Evolutionary conservation across 2,797 vertebrate species (phyloP).

Genomic region (Hylomyscus alleni): DNA sequence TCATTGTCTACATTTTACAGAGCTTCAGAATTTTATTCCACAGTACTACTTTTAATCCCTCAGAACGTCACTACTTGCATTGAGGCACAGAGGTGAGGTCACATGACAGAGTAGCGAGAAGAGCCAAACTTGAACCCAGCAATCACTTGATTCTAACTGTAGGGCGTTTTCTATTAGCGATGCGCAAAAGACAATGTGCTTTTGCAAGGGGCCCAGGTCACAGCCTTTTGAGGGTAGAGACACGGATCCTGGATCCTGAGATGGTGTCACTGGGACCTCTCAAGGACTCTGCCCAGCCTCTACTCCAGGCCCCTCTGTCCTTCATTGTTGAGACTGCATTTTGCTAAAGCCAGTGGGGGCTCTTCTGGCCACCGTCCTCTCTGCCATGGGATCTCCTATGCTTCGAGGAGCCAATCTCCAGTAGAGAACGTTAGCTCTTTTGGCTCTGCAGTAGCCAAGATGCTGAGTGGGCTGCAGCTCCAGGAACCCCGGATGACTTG

Average conservation of each 20-base stretch:
- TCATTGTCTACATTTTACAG: not conserved
- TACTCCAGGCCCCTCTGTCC: not conserved
- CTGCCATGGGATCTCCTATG: not conserved
- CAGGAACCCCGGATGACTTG: not conserved
- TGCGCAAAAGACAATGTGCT: not conserved
- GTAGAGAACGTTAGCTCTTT: not conserved
- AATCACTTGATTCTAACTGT: not conserved
- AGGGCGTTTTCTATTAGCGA: not conserved
- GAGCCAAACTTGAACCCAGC: slow-evolving; percentile 2
- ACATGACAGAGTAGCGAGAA: not conserved
- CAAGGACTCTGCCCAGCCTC: not conserved
- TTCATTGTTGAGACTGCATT: slow-evolving; percentile 40
- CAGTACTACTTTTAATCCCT: slow-evolving; percentile 35
- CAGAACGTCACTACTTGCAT: not conserved
- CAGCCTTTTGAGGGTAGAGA: not conserved
- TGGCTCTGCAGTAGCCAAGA: not conserved
- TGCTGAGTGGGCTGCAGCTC: not conserved
- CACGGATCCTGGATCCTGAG: not conserved
- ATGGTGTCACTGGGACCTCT: not conserved
- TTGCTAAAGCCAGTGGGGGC: not conserved
- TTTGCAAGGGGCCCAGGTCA: not conserved
- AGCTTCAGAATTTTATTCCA: slow-evolving; percentile 53
- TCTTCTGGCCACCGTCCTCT: not conserved
- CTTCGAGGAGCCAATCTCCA: not conserved
- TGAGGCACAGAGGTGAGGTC: not conserved